These are phyloP conservation scores for Cylas formicarius DNA, from an alignment of 1,140 invertebrate species.

Conservation along the genomic window DNA sequence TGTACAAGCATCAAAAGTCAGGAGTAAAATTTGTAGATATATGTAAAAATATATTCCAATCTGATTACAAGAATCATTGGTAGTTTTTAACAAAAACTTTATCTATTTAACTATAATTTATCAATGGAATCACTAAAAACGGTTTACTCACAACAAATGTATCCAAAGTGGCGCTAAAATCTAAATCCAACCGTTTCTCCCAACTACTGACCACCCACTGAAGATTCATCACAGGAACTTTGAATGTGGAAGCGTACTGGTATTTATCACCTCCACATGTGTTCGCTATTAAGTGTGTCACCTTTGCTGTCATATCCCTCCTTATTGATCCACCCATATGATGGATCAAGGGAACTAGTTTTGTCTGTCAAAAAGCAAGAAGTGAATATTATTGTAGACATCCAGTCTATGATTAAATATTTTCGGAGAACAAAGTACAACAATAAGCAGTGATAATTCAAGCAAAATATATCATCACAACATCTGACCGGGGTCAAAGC, in stretches of 20 bases:
- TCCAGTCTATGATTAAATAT: too few species aligned
- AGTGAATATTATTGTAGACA: conserved; percentile 1
- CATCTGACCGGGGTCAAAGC: too few species aligned
- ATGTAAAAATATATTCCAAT: too few species aligned
- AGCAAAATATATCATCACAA: too few species aligned
- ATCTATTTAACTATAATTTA: background rate
- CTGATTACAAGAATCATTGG: too few species aligned
- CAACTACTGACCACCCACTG: conserved; percentile 84
- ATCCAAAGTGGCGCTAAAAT: conserved; percentile 60
- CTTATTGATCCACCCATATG: conserved; percentile 91
- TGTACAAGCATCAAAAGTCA: too few species aligned
- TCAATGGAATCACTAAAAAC: background rate
- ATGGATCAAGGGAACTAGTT: conserved; percentile 79
- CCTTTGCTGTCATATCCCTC: conserved; percentile 76
- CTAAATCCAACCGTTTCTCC: conserved; percentile 63
- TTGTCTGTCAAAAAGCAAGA: conserved; percentile 54
- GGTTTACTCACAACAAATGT: conserved; percentile 57
- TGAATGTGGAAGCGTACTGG: conserved; percentile 78
- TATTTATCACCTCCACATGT: conserved; percentile 82
- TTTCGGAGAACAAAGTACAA: too few species aligned
- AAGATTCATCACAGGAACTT: conserved; percentile 78
- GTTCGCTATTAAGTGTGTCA: conserved; percentile 89
- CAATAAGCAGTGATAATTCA: too few species aligned
- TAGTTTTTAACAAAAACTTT: too few species aligned
- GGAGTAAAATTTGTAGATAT: too few species aligned